Evolutionary conservation across 1,140 invertebrate species (phyloP).

Genomic region (Trichonephila clavata): DNA sequence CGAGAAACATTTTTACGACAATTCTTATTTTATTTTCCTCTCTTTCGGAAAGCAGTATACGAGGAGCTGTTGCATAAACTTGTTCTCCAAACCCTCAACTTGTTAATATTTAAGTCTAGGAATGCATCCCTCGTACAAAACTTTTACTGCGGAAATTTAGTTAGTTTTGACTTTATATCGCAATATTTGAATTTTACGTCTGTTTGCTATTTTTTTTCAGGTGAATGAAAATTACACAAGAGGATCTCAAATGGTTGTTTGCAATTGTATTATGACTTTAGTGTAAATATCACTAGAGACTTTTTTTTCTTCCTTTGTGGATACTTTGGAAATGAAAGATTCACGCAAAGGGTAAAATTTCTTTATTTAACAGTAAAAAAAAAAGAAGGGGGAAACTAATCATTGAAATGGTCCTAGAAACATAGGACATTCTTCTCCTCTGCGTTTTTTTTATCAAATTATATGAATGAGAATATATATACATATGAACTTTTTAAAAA

Average conservation of each 20-base stretch:
- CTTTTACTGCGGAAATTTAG: slow-evolving; percentile 30
- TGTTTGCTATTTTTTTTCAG: background rate
- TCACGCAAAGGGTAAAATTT: no score
- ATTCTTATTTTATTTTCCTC: slow-evolving; percentile 43
- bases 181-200: background rate
- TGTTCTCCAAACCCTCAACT: background rate
- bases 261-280: background rate
- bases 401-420: no score
- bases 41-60: no score
- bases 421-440: no score
- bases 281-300: no score
- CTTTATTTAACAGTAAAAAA: no score
- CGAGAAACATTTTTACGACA: slow-evolving; percentile 60
- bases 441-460: no score
- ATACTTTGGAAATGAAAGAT: no score
- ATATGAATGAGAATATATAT: no score
- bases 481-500: no score
- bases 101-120: slow-evolving; percentile 50
- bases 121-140: background rate
- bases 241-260: background rate
- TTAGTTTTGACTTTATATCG: background rate
- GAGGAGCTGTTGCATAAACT: background rate
- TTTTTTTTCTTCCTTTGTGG: no score
- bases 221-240: slow-evolving; percentile 13
- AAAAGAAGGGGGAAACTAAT: no score